A percentile compares a stretch with the other conserved stretches of the same genome.
Conservation (phyloP, 2,888 invertebrate genomes). For the Abrostola triplasia region DNA sequence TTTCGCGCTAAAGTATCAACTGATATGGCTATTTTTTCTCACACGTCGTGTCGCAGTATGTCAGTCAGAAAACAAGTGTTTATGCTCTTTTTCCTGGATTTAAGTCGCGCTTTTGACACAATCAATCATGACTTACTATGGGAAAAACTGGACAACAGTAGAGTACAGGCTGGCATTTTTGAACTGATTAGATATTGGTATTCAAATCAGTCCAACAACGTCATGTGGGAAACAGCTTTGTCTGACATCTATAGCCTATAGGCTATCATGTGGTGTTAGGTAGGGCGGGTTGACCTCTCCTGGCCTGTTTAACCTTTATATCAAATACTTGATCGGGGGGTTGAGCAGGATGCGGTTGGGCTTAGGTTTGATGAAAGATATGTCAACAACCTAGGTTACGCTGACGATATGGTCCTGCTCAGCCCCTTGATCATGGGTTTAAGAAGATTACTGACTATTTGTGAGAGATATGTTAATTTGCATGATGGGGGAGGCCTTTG, state of each 20-base stretch:
- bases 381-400: constrained; percentile 25
- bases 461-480: constrained; percentile 12
- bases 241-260: constrained; percentile 1
- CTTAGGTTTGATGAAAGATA: constrained; percentile 11
- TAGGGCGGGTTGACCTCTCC: constrained; percentile 2
- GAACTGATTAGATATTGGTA: constrained; percentile 1
- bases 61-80: neutral
- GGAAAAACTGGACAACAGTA: neutral
- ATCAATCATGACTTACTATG: neutral
- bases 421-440: neutral
- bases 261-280: neutral
- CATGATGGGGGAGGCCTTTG: too few species aligned
- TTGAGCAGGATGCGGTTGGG: constrained; percentile 23
- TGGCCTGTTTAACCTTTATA: neutral
- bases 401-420: constrained; percentile 14
- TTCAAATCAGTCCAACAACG: neutral
- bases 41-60: neutral
- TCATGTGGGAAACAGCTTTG: neutral
- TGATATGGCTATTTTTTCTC: neutral
- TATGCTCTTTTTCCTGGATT: neutral
- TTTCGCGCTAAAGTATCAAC: neutral
- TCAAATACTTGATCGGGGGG: constrained; percentile 8
- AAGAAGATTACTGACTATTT: constrained; percentile 14
- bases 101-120: constrained; percentile 4
- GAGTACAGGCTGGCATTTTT: neutral